These are phyloP conservation scores for Drosophila cognata DNA, from an alignment of 2,888 invertebrate species.

Conservation along the genomic window DNA sequence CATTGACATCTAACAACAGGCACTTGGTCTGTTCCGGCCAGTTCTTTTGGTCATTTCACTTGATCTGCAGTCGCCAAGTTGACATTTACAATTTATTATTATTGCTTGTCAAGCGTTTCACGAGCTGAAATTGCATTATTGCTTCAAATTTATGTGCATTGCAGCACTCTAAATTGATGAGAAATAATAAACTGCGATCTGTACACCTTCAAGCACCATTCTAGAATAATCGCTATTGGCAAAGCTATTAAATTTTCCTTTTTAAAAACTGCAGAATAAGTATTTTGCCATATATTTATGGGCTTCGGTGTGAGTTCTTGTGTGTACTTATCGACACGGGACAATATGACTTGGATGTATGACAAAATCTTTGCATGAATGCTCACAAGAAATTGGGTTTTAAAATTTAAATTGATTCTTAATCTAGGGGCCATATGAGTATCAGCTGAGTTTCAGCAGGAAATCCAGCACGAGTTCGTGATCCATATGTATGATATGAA, in stretches of 20 bases:
- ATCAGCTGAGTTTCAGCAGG: neutral
- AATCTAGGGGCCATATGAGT: neutral
- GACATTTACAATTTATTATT: conserved; percentile 31
- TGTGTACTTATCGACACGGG: neutral
- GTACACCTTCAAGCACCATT: conserved; percentile 17
- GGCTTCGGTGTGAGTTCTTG: neutral
- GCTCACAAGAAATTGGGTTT: neutral
- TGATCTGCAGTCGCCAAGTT: neutral
- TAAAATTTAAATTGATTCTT: neutral
- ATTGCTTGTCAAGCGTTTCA: conserved; percentile 14
- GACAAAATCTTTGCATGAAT: neutral
- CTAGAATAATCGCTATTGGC: neutral
- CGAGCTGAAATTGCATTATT: conserved; percentile 15
- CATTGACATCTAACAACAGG: conserved; percentile 58
- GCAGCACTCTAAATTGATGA: neutral
- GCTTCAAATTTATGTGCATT: conserved; percentile 10
- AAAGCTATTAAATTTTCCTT: neutral
- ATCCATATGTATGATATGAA: conserved; percentile 13
- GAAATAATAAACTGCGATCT: conserved; percentile 11
- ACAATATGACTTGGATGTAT: neutral
- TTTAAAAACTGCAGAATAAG: neutral
- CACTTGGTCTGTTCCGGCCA: neutral
- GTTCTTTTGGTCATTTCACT: conserved; percentile 13
- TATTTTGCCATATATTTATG: neutral
- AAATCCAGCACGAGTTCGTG: neutral